A percentile compares a stretch with the other conserved stretches of the same genome.
These are phyloP conservation scores for Stenodera caucasica DNA, from an alignment of 2,888 invertebrate species.

Conservation along the genomic window DNA sequence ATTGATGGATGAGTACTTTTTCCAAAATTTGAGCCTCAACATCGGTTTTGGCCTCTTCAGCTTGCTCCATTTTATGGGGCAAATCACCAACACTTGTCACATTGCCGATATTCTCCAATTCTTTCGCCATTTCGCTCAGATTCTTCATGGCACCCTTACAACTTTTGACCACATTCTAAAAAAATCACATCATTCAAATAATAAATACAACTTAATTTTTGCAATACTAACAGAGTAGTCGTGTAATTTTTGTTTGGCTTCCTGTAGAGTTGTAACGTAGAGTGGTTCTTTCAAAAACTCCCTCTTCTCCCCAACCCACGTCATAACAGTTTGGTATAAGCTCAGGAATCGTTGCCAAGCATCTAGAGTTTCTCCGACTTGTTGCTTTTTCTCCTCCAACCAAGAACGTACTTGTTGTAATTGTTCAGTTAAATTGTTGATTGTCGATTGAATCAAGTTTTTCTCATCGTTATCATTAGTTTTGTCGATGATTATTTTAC, in stretches of 20 bases:
- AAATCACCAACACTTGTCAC: conserved; percentile 84
- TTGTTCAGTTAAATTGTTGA: conserved; percentile 76
- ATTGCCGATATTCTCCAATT: conserved; percentile 81
- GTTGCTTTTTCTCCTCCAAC: conserved; percentile 81
- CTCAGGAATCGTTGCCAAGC: conserved; percentile 86
- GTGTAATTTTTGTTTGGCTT: conserved; percentile 81
- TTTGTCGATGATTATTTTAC: conserved; percentile 76
- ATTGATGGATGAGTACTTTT: conserved; percentile 80
- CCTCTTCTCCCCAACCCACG: conserved; percentile 83
- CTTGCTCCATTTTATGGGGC: conserved; percentile 81
- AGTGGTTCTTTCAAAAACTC: conserved; percentile 78
- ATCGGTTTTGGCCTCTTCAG: conserved; percentile 82
- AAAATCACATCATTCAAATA: conserved; percentile 30
- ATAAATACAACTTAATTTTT: not conserved
- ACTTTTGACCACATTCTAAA: conserved; percentile 82
- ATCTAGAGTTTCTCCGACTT: conserved; percentile 84
- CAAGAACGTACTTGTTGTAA: conserved; percentile 75
- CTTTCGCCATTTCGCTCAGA: conserved; percentile 88
- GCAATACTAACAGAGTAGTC: conserved; percentile 74
- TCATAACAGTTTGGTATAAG: conserved; percentile 77
- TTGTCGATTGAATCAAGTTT: conserved; percentile 72
- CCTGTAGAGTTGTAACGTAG: conserved; percentile 74
- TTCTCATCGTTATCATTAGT: conserved; percentile 78
- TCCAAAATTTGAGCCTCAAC: conserved; percentile 83
- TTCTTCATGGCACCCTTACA: conserved; percentile 86